Evolutionary conservation across 2,113 vertebrate species (phyloP).

Genomic region (Catagonus wagneri): DNA sequence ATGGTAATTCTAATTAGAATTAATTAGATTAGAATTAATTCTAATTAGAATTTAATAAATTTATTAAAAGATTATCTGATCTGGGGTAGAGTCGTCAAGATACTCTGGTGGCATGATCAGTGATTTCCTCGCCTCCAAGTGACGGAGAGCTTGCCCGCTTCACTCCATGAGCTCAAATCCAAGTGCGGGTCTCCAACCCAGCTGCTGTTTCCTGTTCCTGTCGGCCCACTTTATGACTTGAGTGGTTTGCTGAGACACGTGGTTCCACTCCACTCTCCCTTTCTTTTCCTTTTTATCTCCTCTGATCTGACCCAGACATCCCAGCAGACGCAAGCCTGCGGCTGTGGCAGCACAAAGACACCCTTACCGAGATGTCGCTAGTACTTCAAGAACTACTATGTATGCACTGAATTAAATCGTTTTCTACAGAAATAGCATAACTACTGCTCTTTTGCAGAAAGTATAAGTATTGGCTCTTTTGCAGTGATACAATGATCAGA

Average conservation of each 20-base stretch:
- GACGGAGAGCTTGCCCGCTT: not conserved
- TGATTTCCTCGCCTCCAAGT: not conserved
- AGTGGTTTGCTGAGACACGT: not conserved
- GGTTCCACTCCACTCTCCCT: not conserved
- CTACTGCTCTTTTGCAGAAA: not conserved
- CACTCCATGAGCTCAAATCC: not conserved
- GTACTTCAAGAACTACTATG: not conserved
- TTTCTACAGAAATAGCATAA: not conserved
- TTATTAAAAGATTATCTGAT: not conserved
- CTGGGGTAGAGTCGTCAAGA: not conserved
- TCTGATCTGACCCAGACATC: not conserved
- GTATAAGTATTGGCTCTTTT: not conserved
- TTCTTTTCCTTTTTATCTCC: not conserved
- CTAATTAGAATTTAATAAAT: too few species aligned
- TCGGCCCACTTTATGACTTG: not conserved
- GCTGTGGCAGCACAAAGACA: not conserved
- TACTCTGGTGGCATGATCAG: not conserved
- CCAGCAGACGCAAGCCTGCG: not conserved
- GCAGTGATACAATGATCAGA: not conserved
- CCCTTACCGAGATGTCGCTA: not conserved
- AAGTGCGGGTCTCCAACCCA: not conserved
- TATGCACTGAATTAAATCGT: not conserved
- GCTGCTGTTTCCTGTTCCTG: not conserved
- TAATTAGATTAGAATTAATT: too few species aligned
- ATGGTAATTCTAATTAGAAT: not conserved